These are phyloP conservation scores for Dendropsophus ebraccatus DNA, from an alignment of 2,113 vertebrate species.

Conservation along the genomic window DNA sequence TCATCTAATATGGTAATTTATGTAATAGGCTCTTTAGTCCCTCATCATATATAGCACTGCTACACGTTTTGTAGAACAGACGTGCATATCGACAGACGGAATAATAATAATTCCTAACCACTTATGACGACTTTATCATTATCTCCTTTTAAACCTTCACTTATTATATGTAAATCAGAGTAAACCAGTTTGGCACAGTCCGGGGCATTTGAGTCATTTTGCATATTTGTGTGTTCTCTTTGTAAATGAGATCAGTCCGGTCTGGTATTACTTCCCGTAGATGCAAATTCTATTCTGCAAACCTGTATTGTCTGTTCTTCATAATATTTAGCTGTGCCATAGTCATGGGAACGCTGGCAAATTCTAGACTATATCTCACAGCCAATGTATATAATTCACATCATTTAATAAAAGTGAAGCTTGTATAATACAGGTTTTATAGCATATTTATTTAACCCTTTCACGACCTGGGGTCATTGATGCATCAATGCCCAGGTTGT, in stretches of 20 bases:
- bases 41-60: neutral
- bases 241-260: constrained; percentile 43
- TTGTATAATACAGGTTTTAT: neutral
- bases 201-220: constrained; percentile 24
- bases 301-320: neutral
- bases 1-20: neutral
- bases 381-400: neutral
- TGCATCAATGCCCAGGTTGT: no score
- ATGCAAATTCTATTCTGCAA: constrained; percentile 45
- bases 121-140: neutral
- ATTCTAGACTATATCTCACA: neutral
- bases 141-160: neutral
- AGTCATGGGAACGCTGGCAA: neutral
- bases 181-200: constrained; percentile 12
- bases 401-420: neutral
- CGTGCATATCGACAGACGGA: neutral
- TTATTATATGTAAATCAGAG: constrained; percentile 33
- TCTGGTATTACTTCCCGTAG: constrained; percentile 33
- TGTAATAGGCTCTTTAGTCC: neutral
- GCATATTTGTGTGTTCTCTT: constrained; percentile 45
- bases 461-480: no score
- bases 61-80: neutral
- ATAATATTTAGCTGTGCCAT: neutral
- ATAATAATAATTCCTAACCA: neutral
- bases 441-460: no score